A percentile compares a stretch with the other conserved stretches of the same genome.
These are phyloP conservation scores for Alviniconcha strummeri DNA, from an alignment of 2,888 invertebrate genomes.

Conservation along the genomic window DNA sequence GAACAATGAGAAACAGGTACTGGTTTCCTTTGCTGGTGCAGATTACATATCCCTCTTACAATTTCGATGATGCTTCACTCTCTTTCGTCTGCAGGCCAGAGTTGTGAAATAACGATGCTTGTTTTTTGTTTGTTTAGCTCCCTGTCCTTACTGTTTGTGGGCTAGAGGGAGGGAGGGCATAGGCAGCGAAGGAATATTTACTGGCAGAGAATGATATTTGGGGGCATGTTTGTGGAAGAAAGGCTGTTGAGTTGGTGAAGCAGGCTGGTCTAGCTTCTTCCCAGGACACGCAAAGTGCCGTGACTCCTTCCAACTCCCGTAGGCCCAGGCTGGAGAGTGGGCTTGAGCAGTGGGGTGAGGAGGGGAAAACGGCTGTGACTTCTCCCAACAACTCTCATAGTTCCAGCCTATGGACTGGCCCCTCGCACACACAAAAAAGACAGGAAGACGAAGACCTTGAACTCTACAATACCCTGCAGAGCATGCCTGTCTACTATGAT, in stretches of 20 bases:
- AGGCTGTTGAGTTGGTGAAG: not conserved
- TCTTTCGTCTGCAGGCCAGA: not conserved
- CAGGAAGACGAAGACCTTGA: no score
- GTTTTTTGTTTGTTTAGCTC: no score
- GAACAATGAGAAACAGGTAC: conserved; percentile 9
- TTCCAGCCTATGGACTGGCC: no score
- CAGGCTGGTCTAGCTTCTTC: not conserved
- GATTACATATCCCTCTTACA: not conserved
- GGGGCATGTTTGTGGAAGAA: not conserved
- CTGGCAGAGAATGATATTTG: not conserved
- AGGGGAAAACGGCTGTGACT: no score
- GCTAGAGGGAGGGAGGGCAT: not conserved
- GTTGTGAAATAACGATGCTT: no score
- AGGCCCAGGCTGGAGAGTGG: no score
- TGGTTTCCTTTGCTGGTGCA: not conserved
- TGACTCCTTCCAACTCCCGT: no score
- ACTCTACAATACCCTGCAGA: no score
- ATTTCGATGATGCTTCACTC: not conserved
- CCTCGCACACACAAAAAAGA: no score
- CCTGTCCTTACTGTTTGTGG: not conserved
- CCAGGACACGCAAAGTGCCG: not conserved
- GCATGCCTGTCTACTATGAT: no score
- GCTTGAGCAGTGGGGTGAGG: no score
- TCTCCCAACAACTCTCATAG: no score
- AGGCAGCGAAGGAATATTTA: not conserved